These are phyloP conservation scores for Morpho deidamia DNA, from an alignment of 2,888 invertebrate species.

Conservation along the genomic window DNA sequence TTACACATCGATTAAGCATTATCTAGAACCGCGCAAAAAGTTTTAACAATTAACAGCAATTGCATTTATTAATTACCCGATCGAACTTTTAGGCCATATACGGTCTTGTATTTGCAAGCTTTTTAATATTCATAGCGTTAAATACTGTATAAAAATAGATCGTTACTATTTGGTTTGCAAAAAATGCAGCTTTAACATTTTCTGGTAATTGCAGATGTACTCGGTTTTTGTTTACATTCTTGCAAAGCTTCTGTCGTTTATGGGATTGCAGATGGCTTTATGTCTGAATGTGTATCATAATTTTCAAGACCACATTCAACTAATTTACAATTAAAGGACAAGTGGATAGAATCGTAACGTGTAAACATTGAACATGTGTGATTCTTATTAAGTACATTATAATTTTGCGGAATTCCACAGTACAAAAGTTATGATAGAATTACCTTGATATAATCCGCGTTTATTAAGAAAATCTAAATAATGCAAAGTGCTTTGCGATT, in stretches of 20 bases:
- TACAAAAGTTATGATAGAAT: no score
- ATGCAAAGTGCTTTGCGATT: no score
- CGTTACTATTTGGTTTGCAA: background rate
- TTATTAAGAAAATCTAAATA: no score
- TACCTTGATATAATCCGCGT: no score
- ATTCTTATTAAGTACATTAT: no score
- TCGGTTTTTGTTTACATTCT: background rate
- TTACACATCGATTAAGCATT: no score
- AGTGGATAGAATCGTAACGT: no score
- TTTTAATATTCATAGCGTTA: slow-evolving; percentile 1
- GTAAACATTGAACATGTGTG: no score
- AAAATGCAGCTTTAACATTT: background rate
- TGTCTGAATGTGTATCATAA: slow-evolving; percentile 1
- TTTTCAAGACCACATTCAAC: background rate
- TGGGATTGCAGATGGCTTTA: background rate
- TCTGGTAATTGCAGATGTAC: slow-evolving; percentile 5
- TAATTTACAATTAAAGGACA: background rate
- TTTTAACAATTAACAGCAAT: no score
- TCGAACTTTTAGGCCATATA: background rate
- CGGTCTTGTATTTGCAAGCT: background rate
- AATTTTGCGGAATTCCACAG: no score
- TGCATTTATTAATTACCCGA: background rate
- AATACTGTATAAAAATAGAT: slow-evolving; percentile 1
- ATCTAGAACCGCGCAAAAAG: no score
- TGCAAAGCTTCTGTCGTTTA: background rate